Base-by-base conservation (phyloP, 2,797 vertebrate species). In the Linurgus olivaceus region DNA sequence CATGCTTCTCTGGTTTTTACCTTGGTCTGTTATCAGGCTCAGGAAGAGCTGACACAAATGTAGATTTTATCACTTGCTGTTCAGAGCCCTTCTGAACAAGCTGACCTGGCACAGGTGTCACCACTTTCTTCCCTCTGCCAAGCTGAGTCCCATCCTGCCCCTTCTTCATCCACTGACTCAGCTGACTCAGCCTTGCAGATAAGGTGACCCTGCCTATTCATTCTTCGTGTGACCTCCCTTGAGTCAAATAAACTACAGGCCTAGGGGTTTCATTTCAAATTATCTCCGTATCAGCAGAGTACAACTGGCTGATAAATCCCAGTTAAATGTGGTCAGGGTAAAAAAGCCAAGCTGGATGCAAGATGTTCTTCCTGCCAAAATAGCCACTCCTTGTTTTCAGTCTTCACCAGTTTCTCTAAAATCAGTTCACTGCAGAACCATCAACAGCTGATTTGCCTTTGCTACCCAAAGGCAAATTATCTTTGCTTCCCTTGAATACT, bases 141-240 rank as follows among this genome's bases (percentile, higher is more conserved):
- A 68, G 20, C 48, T 21, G n/a, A 80, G 35, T 31, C 31, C n/a
- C 33, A 7, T 47, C 42, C 57, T 51, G 21, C 4, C 21, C 17
- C 31, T 14, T 67, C 42, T 62, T 57, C 38, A 29, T 17, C 21
- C 12, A 40, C 0, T 70, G 73, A 48, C 25, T 84, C 81, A 50
- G 3, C 82, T 83, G 86, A 92, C 71, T 76, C 0, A 0, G 71
- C 91, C 93, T 66, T 89, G 74, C 66, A 86, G 88, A 86, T 81
- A 96, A 95, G 51, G 85, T n/a, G 82, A 82, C 50, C 76, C 81
- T 57, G 63, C 54, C 66, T 74, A 37, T 77, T 91, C 28, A 82
- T 42, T 42, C 23, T 13, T 63, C 42, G 63, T 74, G 25, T 2
- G 4, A 81, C 45, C 54, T 76, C 83, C 3, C 1, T 72, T 62